Base-by-base conservation (phyloP, 2,888 invertebrate species). In the Ophion costatus region DNA sequence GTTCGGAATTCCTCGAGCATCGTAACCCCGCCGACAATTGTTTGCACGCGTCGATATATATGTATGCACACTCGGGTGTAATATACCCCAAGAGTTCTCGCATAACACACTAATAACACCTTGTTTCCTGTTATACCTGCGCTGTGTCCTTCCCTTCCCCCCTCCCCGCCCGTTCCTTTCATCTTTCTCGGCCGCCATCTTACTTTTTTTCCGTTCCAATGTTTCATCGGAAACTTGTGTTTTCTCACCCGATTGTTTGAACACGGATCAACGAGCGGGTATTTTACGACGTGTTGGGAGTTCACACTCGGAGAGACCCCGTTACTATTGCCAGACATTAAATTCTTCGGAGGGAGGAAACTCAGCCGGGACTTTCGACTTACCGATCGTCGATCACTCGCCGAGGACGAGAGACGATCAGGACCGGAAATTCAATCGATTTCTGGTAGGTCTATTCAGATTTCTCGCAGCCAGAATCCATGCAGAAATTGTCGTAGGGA, bases 1-100 rank as follows among this genome's bases (percentile, higher is more conserved):
- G 88, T 88, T 88, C 84, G 83, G 81, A 87, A 87, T 87, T 88
- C 87, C 82, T 86, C 81, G 82, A 85, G 82, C 85, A 83, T 84
- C 80, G 76, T 82, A 84, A 82, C 70, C 61, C 82, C 80, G 69
- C 78, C 80, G 63, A 61, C 82, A 59, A 82, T 85, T 88, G 88
- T 88, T 88, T 88, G 82, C 86, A 83, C 85, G 69, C 67, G 71
- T 77, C 83, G 82, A 83, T 85, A 83, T 79, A 73, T 78, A 51
- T 64, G 51, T 64, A 83, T 67, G 82, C 64, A 42, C 75, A 57
- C 45, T 64, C 33, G 56, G 69, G 81, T 82, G 82, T 83, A 83
- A 85, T 83, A 66, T 75, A 81, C 69, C 69, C 33, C 78, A 63
- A 80, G 80, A 61, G 80, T 77, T 80, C 80, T 56, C 71, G 38